Conservation (phyloP, 2,888 invertebrate genomes). For the Crossocerus cetratus region DNA sequence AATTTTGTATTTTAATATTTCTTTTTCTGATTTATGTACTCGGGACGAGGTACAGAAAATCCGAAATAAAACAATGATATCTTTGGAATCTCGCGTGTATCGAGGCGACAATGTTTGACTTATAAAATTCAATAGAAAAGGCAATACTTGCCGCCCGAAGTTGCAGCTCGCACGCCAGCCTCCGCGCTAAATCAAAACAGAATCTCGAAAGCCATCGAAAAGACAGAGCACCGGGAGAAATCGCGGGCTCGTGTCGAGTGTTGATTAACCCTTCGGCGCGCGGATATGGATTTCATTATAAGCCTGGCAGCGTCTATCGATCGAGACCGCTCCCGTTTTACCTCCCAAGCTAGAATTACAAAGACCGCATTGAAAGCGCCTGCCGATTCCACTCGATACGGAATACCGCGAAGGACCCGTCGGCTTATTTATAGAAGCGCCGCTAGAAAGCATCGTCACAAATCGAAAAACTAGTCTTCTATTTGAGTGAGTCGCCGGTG, state of each 20-base stretch:
- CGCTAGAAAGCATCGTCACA: no score
- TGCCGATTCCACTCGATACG: no score
- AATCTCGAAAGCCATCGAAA: not conserved
- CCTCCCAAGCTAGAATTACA: not conserved
- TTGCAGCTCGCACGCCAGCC: slow-evolving; percentile 14
- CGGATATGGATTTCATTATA: not conserved
- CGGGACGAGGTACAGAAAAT: no score
- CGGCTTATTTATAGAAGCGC: no score
- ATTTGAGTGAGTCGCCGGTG: not conserved
- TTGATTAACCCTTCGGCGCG: slow-evolving; percentile 40
- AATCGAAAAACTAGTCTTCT: no score
- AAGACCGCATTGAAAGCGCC: not conserved
- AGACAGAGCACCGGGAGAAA: not conserved
- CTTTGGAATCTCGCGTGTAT: no score
- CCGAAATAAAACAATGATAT: no score
- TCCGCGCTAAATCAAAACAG: not conserved
- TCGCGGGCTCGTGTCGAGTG: slow-evolving; percentile 3
- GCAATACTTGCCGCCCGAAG: not conserved
- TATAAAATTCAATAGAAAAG: no score
- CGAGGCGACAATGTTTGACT: no score
- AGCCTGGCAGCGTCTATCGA: not conserved
- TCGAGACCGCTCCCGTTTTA: not conserved
- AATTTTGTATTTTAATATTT: no score
- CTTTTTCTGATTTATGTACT: no score
- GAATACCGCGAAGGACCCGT: no score